Percentiles rank a stretch among this genome's conserved stretches.
These are phyloP conservation scores for Myrmophylax atrothorax DNA, from an alignment of 2,113 vertebrate species.

Conservation along the genomic window DNA sequence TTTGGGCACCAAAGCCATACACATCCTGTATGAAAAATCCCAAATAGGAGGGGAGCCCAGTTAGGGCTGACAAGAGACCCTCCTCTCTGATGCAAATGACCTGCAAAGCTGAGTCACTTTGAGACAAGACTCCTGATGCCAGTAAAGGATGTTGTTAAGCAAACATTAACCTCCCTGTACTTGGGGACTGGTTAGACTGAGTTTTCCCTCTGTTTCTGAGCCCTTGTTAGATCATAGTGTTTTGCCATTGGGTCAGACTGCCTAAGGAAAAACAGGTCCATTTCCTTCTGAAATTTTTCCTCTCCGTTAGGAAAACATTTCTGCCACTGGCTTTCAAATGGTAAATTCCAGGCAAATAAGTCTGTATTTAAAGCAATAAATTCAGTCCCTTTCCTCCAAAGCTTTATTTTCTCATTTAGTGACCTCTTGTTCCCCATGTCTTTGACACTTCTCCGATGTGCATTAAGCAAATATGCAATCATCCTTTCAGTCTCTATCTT, in stretches of 20 bases:
- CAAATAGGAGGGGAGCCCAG: background rate
- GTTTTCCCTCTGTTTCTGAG: background rate
- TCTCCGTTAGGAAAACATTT: background rate
- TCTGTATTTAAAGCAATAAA: constrained; percentile 38
- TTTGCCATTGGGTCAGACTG: background rate
- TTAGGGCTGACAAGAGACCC: background rate
- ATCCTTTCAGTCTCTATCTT: constrained; percentile 46
- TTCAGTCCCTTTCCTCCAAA: constrained; percentile 23
- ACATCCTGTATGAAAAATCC: background rate
- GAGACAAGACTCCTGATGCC: background rate
- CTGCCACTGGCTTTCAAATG: background rate
- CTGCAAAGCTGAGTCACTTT: background rate
- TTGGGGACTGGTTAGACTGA: background rate
- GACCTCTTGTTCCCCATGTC: constrained; percentile 57
- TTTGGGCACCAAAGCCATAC: background rate
- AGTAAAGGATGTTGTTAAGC: background rate
- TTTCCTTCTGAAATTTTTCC: background rate
- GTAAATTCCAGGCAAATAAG: constrained; percentile 24
- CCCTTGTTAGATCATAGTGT: background rate
- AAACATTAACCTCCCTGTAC: background rate
- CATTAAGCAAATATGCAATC: constrained; percentile 65
- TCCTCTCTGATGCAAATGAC: fast-evolving
- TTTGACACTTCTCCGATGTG: constrained; percentile 57
- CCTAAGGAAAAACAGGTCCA: background rate
- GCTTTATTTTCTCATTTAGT: constrained; percentile 65